These are phyloP conservation scores for Lasioglossum lativentre DNA, from an alignment of 2,888 invertebrate species.

Conservation along the genomic window DNA sequence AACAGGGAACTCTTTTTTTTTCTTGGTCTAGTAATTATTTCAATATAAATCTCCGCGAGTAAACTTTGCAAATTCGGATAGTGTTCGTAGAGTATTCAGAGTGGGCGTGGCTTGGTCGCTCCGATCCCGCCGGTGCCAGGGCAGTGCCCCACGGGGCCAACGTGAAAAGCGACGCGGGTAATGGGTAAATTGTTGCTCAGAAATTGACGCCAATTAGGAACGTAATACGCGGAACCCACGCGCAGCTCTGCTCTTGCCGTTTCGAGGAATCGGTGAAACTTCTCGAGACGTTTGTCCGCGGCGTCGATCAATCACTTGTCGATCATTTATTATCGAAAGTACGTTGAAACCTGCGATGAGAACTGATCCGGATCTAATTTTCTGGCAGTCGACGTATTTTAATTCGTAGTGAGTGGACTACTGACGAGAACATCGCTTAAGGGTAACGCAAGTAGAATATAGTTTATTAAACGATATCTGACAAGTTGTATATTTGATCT, in stretches of 20 bases:
- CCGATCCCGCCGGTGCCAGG: not conserved
- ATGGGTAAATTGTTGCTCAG: conserved; percentile 28
- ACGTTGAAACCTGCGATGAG: conserved; percentile 54
- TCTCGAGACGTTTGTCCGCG: not conserved
- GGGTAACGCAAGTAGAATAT: not conserved
- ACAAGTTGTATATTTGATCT: too few species aligned
- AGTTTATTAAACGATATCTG: not conserved
- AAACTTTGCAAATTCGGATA: not conserved
- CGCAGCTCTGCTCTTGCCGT: not conserved
- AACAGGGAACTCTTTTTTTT: not conserved
- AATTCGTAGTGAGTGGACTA: conserved; percentile 71
- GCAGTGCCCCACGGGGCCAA: not conserved
- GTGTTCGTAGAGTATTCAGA: not conserved
- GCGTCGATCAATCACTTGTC: not conserved
- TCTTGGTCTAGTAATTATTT: not conserved
- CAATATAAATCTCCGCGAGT: not conserved
- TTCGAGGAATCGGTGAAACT: conserved; percentile 12
- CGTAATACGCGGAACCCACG: conserved; percentile 28
- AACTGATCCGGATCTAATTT: conserved; percentile 60
- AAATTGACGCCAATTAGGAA: conserved; percentile 34
- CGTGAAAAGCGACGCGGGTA: conserved; percentile 15
- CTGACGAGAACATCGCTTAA: not conserved
- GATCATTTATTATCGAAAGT: not conserved
- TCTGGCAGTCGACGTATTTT: conserved; percentile 64
- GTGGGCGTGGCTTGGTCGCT: not conserved